phyloP scores from a whole-genome alignment of 1,140 invertebrate genomes.

The Drosophila funebris region DNA sequence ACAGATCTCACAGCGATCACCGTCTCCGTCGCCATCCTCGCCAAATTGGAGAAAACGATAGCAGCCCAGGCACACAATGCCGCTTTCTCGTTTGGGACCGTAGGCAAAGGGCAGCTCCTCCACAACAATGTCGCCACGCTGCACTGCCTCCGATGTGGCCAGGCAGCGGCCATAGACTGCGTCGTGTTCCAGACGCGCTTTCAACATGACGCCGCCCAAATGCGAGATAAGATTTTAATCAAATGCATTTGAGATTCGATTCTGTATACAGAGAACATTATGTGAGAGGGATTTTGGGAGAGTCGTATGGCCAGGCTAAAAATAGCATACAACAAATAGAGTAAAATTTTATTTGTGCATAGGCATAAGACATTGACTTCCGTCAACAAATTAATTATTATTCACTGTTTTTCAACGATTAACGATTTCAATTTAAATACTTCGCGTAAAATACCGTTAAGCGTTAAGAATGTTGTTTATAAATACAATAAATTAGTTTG shows the following conservation, averaged over 20 bases:
- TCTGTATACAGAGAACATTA: neutral
- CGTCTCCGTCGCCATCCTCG: slow-evolving; percentile 81
- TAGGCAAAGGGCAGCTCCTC: slow-evolving; percentile 89
- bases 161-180: slow-evolving; percentile 88
- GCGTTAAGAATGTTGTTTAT: neutral
- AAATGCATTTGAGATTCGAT: neutral
- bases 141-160: slow-evolving; percentile 87
- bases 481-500: neutral
- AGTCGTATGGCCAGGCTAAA: neutral
- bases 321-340: slow-evolving; percentile 1
- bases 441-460: neutral
- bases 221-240: slow-evolving; percentile 4
- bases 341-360: neutral
- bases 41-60: slow-evolving; percentile 86
- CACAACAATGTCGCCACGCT: slow-evolving; percentile 89
- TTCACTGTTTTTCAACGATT: neutral
- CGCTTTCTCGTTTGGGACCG: slow-evolving; percentile 89
- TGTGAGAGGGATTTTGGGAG: neutral
- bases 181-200: slow-evolving; percentile 69
- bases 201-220: slow-evolving; percentile 55
- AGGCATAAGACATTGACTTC: neutral
- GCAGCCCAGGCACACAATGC: slow-evolving; percentile 90
- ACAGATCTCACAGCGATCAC: slow-evolving; percentile 87
- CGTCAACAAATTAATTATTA: neutral
- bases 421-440: too few relatives aligned